Conservation (phyloP, 2,797 vertebrate genomes). For the Tympanoctomys barrerae region DNA sequence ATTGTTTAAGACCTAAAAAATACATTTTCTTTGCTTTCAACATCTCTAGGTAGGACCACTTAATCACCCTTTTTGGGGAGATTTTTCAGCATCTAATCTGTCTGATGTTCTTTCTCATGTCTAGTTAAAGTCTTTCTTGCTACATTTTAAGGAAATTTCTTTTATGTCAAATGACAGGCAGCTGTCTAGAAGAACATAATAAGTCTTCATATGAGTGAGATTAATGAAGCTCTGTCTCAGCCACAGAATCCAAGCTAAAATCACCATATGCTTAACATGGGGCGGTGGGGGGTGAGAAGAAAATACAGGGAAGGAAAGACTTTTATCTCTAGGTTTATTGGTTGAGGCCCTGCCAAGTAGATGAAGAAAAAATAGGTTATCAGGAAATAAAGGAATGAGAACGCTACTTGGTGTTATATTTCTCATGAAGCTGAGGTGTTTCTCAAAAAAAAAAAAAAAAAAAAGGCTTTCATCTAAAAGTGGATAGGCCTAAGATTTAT, state of each 20-base stretch:
- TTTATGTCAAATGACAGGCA: neutral
- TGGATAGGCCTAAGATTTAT: neutral
- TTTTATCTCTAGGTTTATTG: neutral
- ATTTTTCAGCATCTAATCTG: neutral
- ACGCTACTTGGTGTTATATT: neutral
- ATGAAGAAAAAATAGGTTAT: neutral
- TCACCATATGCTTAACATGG: neutral
- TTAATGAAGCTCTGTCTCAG: constrained; percentile 4
- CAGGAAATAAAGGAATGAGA: neutral
- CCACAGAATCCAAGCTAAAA: neutral
- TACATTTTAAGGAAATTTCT: neutral
- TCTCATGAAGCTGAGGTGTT: neutral
- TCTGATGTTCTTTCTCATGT: neutral
- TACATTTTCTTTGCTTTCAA: constrained; percentile 39
- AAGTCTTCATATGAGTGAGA: neutral
- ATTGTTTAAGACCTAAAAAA: neutral
- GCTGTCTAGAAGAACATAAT: constrained; percentile 3
- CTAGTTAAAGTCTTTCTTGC: neutral
- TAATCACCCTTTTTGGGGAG: neutral
- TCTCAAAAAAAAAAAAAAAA: neutral
- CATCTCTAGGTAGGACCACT: neutral
- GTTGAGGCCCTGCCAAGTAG: neutral
- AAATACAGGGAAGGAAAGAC: neutral
- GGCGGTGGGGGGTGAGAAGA: neutral
- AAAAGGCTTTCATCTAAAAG: neutral